Conservation (phyloP, 2,888 invertebrate genomes). For the Mythimna loreyi region DNA sequence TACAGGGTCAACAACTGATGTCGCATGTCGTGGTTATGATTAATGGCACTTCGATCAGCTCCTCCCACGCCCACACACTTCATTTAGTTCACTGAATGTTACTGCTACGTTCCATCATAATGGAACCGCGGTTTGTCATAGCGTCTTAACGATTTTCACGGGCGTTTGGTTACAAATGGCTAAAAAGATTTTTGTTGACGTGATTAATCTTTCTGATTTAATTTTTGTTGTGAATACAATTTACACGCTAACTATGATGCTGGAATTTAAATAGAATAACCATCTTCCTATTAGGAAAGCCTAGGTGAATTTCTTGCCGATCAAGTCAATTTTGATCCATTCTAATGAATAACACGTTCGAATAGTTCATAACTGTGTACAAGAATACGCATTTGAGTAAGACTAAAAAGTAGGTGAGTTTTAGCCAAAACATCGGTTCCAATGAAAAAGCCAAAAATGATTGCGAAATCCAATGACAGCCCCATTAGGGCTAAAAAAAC, state of each 20-base stretch:
- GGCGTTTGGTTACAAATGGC: conserved; percentile 35
- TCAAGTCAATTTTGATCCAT: no score
- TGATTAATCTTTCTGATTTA: conserved; percentile 16
- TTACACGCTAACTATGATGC: background rate
- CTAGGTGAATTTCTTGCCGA: no score
- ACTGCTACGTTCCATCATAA: conserved; percentile 26
- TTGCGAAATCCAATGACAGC: no score
- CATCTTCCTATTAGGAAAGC: no score
- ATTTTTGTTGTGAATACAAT: background rate
- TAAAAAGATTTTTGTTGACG: conserved; percentile 11
- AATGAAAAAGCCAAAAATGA: no score
- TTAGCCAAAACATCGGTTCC: no score
- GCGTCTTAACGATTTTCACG: conserved; percentile 10
- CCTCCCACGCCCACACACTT: conserved; percentile 56
- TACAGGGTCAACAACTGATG: conserved; percentile 26
- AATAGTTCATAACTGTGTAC: no score
- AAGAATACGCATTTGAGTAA: no score
- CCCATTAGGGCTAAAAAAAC: no score
- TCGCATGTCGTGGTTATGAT: conserved; percentile 49
- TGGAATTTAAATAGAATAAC: no score
- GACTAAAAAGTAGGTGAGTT: no score
- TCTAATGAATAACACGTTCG: no score
- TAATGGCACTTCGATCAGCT: conserved; percentile 58
- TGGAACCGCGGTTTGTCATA: conserved; percentile 28
- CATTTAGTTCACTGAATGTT: conserved; percentile 51